Percentiles rank a stretch among this genome's conserved stretches.
Conservation (phyloP, 1,140 invertebrate species). For the Drosophila kikkawai region DNA sequence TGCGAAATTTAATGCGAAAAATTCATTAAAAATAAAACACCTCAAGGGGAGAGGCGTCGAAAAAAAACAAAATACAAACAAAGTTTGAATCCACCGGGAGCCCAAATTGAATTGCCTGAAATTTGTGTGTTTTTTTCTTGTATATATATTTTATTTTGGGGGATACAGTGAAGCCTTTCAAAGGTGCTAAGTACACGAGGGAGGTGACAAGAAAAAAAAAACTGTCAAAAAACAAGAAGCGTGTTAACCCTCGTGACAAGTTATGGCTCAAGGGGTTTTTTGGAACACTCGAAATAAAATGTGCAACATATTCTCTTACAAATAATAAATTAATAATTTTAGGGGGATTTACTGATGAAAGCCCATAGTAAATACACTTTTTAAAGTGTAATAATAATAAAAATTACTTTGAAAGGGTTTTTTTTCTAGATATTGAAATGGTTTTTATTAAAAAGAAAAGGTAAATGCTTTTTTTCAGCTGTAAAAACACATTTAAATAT, state of each 20-base stretch:
- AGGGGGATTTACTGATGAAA: not conserved
- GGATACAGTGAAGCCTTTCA: constrained; percentile 57
- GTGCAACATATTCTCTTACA: not conserved
- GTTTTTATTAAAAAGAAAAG: no score
- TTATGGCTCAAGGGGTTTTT: constrained; percentile 13
- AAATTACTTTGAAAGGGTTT: not conserved
- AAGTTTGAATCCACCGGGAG: constrained; percentile 50
- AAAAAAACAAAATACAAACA: constrained; percentile 19
- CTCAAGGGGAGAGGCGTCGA: not conserved
- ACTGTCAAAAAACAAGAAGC: not conserved
- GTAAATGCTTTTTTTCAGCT: no score
- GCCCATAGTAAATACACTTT: not conserved
- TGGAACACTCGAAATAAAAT: constrained; percentile 3
- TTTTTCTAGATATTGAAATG: not conserved
- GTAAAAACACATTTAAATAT: no score
- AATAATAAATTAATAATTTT: no score
- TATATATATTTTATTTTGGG: constrained; percentile 16
- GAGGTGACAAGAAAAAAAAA: not conserved
- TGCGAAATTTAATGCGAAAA: constrained; percentile 79
- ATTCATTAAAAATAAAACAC: constrained; percentile 72
- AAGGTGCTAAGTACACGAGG: constrained; percentile 71
- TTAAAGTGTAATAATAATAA: not conserved
- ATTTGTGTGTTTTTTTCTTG: constrained; percentile 18
- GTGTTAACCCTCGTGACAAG: constrained; percentile 68
- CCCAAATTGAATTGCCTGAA: constrained; percentile 70